Evolutionary conservation across 2,888 invertebrate genomes (phyloP).

Genomic region (Fabriciana adippe): DNA sequence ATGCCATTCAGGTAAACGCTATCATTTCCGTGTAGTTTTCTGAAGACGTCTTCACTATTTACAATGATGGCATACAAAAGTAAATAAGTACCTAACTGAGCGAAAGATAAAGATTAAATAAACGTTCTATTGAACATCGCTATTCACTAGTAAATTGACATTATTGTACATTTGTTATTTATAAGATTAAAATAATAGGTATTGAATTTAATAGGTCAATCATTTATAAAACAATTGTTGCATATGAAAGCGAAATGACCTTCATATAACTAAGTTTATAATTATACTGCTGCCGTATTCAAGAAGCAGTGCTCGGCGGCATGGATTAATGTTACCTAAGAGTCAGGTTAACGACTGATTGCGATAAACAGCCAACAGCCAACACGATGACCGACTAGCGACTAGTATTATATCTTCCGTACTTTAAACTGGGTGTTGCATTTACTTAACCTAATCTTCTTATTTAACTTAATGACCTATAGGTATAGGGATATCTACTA

Average conservation of each 20-base stretch:
- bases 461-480: background rate
- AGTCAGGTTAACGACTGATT: constrained; percentile 59
- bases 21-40: constrained; percentile 32
- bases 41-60: constrained; percentile 12
- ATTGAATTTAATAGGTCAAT: constrained; percentile 17
- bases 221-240: constrained; percentile 24
- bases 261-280: constrained; percentile 47
- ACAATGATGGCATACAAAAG: constrained; percentile 1
- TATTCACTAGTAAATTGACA: too few species aligned
- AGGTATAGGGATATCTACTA: background rate
- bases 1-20: constrained; percentile 33
- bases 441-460: constrained; percentile 46
- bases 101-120: background rate
- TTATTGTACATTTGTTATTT: too few species aligned
- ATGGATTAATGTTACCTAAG: constrained; percentile 53
- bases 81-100: background rate
- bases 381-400: constrained; percentile 44
- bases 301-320: constrained; percentile 39
- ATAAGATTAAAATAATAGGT: background rate
- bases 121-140: too few species aligned
- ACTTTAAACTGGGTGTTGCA: constrained; percentile 27
- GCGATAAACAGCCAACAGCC: constrained; percentile 49
- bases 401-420: constrained; percentile 35
- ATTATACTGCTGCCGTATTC: constrained; percentile 41
- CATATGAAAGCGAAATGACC: constrained; percentile 42